Percentiles rank a stretch among this genome's conserved stretches.
Conservation (phyloP, 37 sponge, comb jelly and placozoan genomes). For the Beroe forskalii region DNA sequence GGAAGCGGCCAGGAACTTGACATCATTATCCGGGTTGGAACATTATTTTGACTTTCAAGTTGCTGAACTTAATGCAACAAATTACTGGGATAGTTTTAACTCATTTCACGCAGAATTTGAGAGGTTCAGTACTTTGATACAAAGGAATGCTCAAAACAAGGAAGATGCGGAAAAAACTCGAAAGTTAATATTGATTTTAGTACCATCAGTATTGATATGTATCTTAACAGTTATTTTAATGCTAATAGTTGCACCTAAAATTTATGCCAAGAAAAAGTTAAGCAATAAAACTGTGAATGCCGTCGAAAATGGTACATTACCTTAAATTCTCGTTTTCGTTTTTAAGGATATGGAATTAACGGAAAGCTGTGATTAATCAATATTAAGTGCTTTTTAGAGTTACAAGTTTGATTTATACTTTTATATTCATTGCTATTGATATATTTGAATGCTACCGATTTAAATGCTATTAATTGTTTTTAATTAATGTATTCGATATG, state of each 20-base stretch:
- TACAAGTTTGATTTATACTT: too few species aligned
- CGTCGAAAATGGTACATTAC: too few species aligned
- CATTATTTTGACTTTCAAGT: background rate
- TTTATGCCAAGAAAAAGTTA: too few species aligned
- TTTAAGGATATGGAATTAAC: too few species aligned
- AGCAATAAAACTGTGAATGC: too few species aligned
- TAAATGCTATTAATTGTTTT: too few species aligned
- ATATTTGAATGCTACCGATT: too few species aligned
- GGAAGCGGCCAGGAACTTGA: background rate
- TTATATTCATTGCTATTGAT: too few species aligned
- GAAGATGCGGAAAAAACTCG: background rate
- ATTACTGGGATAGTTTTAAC: background rate
- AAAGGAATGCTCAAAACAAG: background rate
- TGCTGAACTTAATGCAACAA: background rate
- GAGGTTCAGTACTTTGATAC: background rate
- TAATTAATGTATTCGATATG: too few species aligned
- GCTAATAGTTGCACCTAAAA: background rate
- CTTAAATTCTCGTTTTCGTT: too few species aligned
- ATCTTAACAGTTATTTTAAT: background rate
- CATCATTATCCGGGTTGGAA: background rate
- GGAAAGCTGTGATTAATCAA: too few species aligned
- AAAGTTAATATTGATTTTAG: background rate
- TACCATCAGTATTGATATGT: background rate
- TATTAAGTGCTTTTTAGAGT: too few species aligned
- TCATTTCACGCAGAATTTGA: background rate